Percentiles rank a stretch among this genome's conserved stretches.
Evolutionary conservation across 2,888 invertebrate species (phyloP).

Genomic region (Sarcophaga variegata): DNA sequence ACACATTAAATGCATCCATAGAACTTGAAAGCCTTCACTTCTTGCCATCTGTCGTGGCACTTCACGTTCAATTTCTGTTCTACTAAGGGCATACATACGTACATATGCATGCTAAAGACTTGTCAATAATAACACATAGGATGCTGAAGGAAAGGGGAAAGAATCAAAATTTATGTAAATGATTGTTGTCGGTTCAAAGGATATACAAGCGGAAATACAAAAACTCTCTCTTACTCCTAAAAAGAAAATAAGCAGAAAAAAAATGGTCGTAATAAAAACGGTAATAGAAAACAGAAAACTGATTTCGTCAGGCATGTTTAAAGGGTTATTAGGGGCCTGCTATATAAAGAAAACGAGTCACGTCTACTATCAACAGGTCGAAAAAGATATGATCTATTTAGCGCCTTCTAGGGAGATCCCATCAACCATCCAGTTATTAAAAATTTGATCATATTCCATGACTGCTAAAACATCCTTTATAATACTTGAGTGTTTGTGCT

Average conservation of each 20-base stretch:
- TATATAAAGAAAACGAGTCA: background rate
- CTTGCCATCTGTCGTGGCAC: background rate
- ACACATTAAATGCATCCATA: conserved; percentile 64
- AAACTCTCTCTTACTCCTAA: conserved; percentile 3
- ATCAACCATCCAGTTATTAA: no score
- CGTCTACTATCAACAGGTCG: background rate
- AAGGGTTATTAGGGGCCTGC: background rate
- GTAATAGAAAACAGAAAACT: conserved; percentile 52
- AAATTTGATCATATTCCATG: no score
- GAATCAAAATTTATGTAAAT: conserved; percentile 61
- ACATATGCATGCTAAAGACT: conserved; percentile 57
- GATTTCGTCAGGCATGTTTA: conserved; percentile 26
- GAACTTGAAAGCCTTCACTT: conserved; percentile 59
- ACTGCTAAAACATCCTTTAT: no score
- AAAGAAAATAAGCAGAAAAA: conserved; percentile 6
- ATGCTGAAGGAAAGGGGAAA: conserved; percentile 5
- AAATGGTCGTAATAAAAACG: background rate
- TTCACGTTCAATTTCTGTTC: background rate
- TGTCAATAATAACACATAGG: conserved; percentile 60
- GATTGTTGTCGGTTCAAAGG: conserved; percentile 29
- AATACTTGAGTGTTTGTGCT: no score
- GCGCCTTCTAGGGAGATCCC: no score
- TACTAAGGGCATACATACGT: background rate
- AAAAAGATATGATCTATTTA: no score
- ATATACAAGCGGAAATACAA: conserved; percentile 14